phyloP scores from a whole-genome alignment of 2,888 invertebrate genomes.

The Aricia artaxerxes region DNA sequence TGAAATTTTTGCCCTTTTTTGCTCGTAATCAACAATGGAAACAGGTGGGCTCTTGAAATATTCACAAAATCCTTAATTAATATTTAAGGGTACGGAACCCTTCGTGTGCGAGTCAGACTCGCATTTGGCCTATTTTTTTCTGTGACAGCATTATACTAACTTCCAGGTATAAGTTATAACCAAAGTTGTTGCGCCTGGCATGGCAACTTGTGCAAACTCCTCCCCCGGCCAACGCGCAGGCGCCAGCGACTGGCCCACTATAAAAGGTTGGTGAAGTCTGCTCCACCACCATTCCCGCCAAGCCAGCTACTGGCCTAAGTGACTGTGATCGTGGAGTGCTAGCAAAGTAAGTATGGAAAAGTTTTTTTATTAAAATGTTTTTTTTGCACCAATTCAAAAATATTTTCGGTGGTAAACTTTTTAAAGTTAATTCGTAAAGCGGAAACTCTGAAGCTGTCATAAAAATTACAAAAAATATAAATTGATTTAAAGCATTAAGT shows the following conservation, averaged over 20 bases:
- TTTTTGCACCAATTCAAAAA: neutral
- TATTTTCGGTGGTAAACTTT: neutral
- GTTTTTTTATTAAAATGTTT: conserved; percentile 5
- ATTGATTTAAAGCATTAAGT: no score
- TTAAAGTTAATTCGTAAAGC: neutral
- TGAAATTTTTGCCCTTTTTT: no score
- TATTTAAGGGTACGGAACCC: no score
- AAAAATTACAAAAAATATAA: no score
- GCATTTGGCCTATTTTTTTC: no score
- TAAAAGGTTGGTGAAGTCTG: conserved; percentile 55
- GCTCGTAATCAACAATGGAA: no score
- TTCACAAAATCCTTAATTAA: no score
- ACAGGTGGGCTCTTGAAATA: no score
- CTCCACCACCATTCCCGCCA: conserved; percentile 60
- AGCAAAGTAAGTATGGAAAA: conserved; percentile 30
- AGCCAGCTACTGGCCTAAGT: conserved; percentile 41
- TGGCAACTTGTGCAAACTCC: conserved; percentile 52
- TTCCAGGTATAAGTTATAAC: neutral
- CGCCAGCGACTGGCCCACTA: conserved; percentile 50
- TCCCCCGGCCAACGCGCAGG: conserved; percentile 57
- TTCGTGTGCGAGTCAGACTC: no score
- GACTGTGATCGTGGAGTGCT: conserved; percentile 38
- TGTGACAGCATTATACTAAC: no score
- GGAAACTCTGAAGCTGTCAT: no score
- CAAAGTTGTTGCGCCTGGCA: neutral